Conservation (phyloP, 2,888 invertebrate species). For the Nipponacmea schrenckii region DNA sequence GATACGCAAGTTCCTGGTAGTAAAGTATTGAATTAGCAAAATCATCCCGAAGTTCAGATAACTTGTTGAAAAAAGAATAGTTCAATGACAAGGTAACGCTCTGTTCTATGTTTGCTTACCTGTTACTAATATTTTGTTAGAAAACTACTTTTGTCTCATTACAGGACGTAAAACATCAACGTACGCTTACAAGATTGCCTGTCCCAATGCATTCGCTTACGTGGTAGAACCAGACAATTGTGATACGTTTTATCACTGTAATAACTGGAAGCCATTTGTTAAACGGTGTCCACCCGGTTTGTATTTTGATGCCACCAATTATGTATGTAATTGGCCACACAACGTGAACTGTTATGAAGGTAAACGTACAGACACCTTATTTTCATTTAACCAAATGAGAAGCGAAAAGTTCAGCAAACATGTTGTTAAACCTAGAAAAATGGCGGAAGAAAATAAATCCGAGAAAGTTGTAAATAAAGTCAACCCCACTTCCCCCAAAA, state of each 20-base stretch:
- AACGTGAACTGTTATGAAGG: slow-evolving; percentile 33
- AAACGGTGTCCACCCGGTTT: slow-evolving; percentile 26
- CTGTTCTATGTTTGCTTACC: no score
- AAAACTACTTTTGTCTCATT: background rate
- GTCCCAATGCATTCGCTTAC: slow-evolving; percentile 27
- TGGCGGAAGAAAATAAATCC: background rate
- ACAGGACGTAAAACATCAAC: background rate
- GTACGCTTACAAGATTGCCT: slow-evolving; percentile 13
- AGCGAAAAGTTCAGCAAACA: background rate
- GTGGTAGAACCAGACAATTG: slow-evolving; percentile 29
- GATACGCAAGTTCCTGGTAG: no score
- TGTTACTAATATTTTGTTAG: no score
- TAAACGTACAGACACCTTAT: slow-evolving; percentile 23
- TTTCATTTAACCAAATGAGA: slow-evolving; percentile 20
- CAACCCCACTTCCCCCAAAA: background rate
- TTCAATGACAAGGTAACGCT: no score
- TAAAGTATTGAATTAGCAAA: no score
- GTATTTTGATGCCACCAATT: slow-evolving; percentile 24
- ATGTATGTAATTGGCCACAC: slow-evolving; percentile 36
- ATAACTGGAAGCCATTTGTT: slow-evolving; percentile 30
- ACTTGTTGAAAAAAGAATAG: no score
- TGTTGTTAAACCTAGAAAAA: background rate
- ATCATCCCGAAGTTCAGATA: no score
- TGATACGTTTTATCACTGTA: slow-evolving; percentile 33
- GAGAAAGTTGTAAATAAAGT: background rate